phyloP scores from a whole-genome alignment of 2,113 vertebrate species.

The Polypterus bichir region DNA sequence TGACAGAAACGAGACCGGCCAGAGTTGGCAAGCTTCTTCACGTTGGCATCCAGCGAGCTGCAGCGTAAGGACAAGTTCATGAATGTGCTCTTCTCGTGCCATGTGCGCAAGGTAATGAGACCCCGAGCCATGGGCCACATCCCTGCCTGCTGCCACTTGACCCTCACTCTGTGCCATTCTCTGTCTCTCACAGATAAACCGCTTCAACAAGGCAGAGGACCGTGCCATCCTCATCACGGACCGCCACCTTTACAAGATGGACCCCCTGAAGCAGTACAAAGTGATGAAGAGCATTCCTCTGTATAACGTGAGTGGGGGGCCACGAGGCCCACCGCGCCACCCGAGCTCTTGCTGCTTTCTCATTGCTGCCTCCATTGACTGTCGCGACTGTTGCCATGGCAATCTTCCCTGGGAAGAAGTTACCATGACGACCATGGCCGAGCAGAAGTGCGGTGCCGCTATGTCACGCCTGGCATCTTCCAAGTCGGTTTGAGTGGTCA shows the following conservation, averaged over 20 bases:
- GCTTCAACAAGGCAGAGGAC: constrained; percentile 84
- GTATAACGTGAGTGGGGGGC: constrained; percentile 68
- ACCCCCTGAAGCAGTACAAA: constrained; percentile 84
- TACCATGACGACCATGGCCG: constrained; percentile 78
- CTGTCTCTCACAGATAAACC: constrained; percentile 69
- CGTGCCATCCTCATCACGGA: constrained; percentile 88
- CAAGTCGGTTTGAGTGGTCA: too few species aligned
- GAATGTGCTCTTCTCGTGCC: constrained; percentile 83
- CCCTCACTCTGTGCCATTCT: constrained; percentile 2
- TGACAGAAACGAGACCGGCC: constrained; percentile 72
- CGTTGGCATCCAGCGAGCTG: constrained; percentile 74
- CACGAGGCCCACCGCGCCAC: constrained; percentile 13
- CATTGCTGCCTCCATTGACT: constrained; percentile 15
- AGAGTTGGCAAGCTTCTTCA: constrained; percentile 61
- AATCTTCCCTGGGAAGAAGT: constrained; percentile 64
- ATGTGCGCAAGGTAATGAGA: constrained; percentile 79
- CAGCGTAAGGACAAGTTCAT: constrained; percentile 96
- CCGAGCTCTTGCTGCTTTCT: constrained; percentile 6
- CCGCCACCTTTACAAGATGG: constrained; percentile 94
- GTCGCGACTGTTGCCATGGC: constrained; percentile 47
- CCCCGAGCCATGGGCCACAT: neutral
- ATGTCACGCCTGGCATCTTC: constrained; percentile 30
- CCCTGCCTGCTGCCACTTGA: too few species aligned
- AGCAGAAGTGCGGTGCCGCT: constrained; percentile 67
- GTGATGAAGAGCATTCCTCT: constrained; percentile 94